These are phyloP conservation scores for Cloeon dipterum DNA, from an alignment of 2,888 invertebrate genomes.

Conservation along the genomic window DNA sequence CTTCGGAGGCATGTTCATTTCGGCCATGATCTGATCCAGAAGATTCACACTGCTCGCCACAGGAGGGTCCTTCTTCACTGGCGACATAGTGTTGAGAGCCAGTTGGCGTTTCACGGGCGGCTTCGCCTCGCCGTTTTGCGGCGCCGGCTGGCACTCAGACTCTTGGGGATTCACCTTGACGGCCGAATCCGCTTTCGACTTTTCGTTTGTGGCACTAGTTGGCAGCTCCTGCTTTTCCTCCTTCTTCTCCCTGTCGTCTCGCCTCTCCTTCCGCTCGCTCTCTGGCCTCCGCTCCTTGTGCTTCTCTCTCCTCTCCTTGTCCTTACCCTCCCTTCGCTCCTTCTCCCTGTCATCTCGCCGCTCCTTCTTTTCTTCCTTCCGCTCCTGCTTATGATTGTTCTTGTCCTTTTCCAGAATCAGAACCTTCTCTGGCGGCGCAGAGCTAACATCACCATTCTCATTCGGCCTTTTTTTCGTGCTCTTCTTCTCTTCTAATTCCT, in stretches of 20 bases:
- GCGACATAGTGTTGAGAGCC: too few relatives aligned
- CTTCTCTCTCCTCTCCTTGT: constrained; percentile 6
- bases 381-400: neutral
- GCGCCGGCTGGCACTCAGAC: too few relatives aligned
- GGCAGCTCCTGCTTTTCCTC: constrained; percentile 1
- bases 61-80: too few relatives aligned
- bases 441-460: constrained; percentile 11
- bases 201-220: too few relatives aligned
- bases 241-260: neutral
- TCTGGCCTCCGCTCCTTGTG: constrained; percentile 3
- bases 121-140: too few relatives aligned
- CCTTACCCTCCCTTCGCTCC: constrained; percentile 1
- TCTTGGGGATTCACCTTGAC: neutral
- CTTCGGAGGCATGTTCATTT: constrained; percentile 7
- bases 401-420: constrained; percentile 11
- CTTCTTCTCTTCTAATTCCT: too few relatives aligned
- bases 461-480: too few relatives aligned
- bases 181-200: constrained; percentile 4
- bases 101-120: too few relatives aligned
- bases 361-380: constrained; percentile 2
- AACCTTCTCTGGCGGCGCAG: constrained; percentile 14
- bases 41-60: constrained; percentile 6
- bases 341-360: constrained; percentile 4
- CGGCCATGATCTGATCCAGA: constrained; percentile 8
- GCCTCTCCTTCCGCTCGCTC: neutral